Conservation (phyloP, 2,888 invertebrate species). For the Meandrusa payeni region DNA sequence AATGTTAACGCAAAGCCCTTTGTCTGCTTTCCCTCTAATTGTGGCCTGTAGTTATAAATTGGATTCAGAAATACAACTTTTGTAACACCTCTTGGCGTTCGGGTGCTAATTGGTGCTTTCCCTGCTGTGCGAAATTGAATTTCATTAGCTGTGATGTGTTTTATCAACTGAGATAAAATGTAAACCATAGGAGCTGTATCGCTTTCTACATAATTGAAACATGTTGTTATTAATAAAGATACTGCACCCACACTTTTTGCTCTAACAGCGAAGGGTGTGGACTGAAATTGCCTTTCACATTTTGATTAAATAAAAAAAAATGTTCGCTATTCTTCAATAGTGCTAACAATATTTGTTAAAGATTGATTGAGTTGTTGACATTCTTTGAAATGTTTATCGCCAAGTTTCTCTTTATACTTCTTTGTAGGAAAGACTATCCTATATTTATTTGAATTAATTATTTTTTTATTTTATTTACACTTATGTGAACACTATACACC, state of each 20-base stretch:
- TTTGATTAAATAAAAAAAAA: slow-evolving; percentile 4
- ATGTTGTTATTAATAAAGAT: slow-evolving; percentile 20
- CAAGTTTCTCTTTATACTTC: not conserved
- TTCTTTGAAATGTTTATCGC: no score
- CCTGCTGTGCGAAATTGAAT: slow-evolving; percentile 54
- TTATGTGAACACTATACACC: no score
- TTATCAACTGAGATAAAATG: slow-evolving; percentile 51
- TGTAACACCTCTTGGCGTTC: slow-evolving; percentile 67
- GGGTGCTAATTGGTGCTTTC: slow-evolving; percentile 73
- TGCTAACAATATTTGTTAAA: not conserved
- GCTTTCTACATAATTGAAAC: slow-evolving; percentile 37
- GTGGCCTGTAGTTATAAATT: slow-evolving; percentile 71
- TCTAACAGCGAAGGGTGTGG: slow-evolving; percentile 12
- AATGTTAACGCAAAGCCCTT: slow-evolving; percentile 44
- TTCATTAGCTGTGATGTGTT: slow-evolving; percentile 52
- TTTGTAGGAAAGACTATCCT: not conserved
- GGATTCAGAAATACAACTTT: slow-evolving; percentile 69
- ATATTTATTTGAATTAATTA: no score
- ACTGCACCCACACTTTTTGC: slow-evolving; percentile 22
- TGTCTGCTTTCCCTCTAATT: slow-evolving; percentile 76
- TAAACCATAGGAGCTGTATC: slow-evolving; percentile 38
- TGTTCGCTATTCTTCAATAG: not conserved
- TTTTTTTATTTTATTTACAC: no score
- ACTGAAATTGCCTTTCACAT: slow-evolving; percentile 18
- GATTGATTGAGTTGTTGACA: not conserved